Base-by-base conservation (phyloP, 2,888 invertebrate species). In the Erannis defoliaria region DNA sequence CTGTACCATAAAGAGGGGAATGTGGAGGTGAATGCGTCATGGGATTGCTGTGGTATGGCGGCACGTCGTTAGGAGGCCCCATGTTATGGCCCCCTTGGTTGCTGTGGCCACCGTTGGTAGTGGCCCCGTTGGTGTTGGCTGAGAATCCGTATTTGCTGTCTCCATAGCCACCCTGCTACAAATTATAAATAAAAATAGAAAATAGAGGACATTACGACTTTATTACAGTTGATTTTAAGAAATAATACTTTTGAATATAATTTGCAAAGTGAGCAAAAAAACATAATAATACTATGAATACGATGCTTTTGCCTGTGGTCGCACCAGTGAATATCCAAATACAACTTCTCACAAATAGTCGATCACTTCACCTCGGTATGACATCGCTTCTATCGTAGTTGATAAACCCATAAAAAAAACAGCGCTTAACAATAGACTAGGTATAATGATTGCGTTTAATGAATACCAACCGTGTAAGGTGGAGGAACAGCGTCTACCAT, bases 381-480 rank as follows among this genome's bases (percentile, higher is more conserved):
- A n/a, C n/a, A n/a, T n/a, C n/a, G n/a, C n/a, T n/a, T n/a, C n/a
- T n/a, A n/a, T n/a, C n/a, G n/a, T n/a, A n/a, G n/a, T n/a, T n/a
- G n/a, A 35, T 35, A 5, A 14, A 35, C n/a, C 5, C 10, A 18
- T 16, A 14, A 23, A n/a, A 38, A 37, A 2, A 9, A 0, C 16
- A 37, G 14, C 6, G 35, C 6, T n/a, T 43, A 31, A 46, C 1
- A 10, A 12, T 29, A 46, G 18, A 18, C 8, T 31, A 35, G 5
- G 18, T 18, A 49, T 10, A n/a, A 23, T 49, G 16, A 18, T 10
- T 14, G 9, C 19, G 8, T 40, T 29, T 6, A 71, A 64, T 51
- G 23, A 33, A 72, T 84, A 94, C 94, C 92, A 94, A 96, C 96
- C 93, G 97, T 96, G 86, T 98, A 98, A 71, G 97, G 97, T 62